Evolutionary conservation across 2,797 vertebrate species (phyloP).

Genomic region (Helicolenus hilgendorfi): DNA sequence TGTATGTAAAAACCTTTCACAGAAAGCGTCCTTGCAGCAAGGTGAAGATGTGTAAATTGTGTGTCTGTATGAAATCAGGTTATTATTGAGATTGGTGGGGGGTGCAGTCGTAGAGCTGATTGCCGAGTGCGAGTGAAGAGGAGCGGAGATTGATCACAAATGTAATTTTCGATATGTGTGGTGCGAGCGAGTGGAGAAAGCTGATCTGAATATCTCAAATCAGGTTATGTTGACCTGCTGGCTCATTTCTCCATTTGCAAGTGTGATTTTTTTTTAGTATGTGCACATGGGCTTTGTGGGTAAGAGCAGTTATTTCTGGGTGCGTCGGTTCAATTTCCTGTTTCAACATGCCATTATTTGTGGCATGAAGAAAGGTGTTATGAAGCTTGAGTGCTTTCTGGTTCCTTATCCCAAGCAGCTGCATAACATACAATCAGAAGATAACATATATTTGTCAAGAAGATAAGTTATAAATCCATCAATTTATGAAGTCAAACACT

Average conservation of each 20-base stretch:
- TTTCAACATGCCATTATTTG: slow-evolving; percentile 16
- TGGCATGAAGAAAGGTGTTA: neutral
- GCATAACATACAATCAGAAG: neutral
- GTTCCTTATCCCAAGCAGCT: neutral
- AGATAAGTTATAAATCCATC: neutral
- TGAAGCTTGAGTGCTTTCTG: neutral
- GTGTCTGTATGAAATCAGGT: slow-evolving; percentile 54
- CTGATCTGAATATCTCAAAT: slow-evolving; percentile 51
- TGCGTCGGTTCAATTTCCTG: slow-evolving; percentile 31
- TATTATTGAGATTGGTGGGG: slow-evolving; percentile 50
- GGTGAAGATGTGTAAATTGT: slow-evolving; percentile 67
- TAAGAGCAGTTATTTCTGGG: slow-evolving; percentile 3
- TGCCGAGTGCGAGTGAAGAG: slow-evolving; percentile 38
- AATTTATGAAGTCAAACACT: neutral
- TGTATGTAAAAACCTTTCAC: slow-evolving; percentile 74
- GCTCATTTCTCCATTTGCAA: slow-evolving; percentile 38
- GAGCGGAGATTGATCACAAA: slow-evolving; percentile 44
- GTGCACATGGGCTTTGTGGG: neutral
- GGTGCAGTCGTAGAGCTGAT: slow-evolving; percentile 46
- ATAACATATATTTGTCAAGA: neutral
- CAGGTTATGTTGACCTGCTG: slow-evolving; percentile 22
- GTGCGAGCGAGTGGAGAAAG: neutral
- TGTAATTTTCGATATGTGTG: slow-evolving; percentile 32
- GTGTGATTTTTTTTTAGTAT: slow-evolving; percentile 1
- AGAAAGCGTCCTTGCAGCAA: slow-evolving; percentile 63